Percentiles rank a stretch among this genome's conserved stretches.
phyloP scores from a whole-genome alignment of 2,888 invertebrate genomes.

The Tenthredo scrophulariae region DNA sequence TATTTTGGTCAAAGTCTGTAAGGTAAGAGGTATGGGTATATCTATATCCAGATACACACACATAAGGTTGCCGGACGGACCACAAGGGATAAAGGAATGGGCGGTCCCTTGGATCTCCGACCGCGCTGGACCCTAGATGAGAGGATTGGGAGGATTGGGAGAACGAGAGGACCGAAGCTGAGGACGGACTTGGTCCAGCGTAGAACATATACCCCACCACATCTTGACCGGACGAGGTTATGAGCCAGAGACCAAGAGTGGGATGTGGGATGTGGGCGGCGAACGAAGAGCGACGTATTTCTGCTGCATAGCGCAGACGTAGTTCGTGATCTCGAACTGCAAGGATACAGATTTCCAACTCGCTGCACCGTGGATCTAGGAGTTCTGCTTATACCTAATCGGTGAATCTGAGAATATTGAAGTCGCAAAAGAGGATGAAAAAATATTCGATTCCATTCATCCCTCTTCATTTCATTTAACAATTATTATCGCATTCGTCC shows the following conservation, averaged over 20 bases:
- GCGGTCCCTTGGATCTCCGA: constrained; percentile 75
- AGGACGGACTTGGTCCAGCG: constrained; percentile 17
- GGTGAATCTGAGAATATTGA: neutral
- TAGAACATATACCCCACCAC: constrained; percentile 35
- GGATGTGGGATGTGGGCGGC: constrained; percentile 56
- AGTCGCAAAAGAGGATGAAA: neutral
- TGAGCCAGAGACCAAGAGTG: constrained; percentile 50
- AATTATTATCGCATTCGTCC: neutral
- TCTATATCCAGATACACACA: neutral
- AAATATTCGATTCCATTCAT: neutral
- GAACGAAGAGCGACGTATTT: constrained; percentile 54
- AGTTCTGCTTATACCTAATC: neutral
- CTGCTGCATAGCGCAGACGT: constrained; percentile 9
- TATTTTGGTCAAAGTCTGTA: neutral
- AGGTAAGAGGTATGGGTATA: neutral
- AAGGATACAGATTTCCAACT: neutral
- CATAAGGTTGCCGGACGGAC: neutral
- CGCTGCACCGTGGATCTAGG: neutral
- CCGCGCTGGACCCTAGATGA: constrained; percentile 72
- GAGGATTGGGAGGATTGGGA: constrained; percentile 59
- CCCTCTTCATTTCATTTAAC: neutral
- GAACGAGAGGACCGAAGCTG: constrained; percentile 48
- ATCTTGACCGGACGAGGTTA: constrained; percentile 55
- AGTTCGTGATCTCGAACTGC: neutral
- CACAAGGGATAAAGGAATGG: constrained; percentile 73